Conservation (phyloP, 2,888 invertebrate species). For the Himalopsyche anomala region DNA sequence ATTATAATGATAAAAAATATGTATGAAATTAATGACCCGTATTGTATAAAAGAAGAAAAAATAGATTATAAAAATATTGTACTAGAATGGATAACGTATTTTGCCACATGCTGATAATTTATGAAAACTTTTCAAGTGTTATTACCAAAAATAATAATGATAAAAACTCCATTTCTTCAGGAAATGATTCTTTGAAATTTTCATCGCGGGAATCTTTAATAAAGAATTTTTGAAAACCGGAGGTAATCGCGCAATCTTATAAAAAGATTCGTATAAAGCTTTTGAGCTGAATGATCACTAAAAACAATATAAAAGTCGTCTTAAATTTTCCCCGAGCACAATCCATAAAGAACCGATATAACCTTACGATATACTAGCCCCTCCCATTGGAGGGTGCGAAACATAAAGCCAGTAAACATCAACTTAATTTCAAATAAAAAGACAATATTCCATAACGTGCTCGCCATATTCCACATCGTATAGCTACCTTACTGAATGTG, state of each 20-base stretch:
- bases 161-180: neutral
- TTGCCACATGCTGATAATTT: conserved; percentile 25
- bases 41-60: neutral
- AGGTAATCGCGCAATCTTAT: conserved; percentile 21
- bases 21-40: neutral
- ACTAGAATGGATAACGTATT: neutral
- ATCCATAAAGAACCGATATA: conserved; percentile 34
- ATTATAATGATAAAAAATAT: neutral
- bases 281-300: conserved; percentile 30
- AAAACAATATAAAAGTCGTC: conserved; percentile 30
- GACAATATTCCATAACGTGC: conserved; percentile 43
- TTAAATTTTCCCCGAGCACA: conserved; percentile 30
- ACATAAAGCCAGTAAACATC: conserved; percentile 45
- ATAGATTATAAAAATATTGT: neutral
- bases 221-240: neutral
- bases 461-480: conserved; percentile 12
- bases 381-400: conserved; percentile 26
- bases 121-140: conserved; percentile 14
- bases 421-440: conserved; percentile 49
- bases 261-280: conserved; percentile 34
- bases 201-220: conserved; percentile 7
- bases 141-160: neutral
- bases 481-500: neutral
- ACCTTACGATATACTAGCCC: conserved; percentile 20
- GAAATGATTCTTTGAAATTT: neutral